phyloP scores from a whole-genome alignment of 2,888 invertebrate genomes.

The Diadegma fenestrale region DNA sequence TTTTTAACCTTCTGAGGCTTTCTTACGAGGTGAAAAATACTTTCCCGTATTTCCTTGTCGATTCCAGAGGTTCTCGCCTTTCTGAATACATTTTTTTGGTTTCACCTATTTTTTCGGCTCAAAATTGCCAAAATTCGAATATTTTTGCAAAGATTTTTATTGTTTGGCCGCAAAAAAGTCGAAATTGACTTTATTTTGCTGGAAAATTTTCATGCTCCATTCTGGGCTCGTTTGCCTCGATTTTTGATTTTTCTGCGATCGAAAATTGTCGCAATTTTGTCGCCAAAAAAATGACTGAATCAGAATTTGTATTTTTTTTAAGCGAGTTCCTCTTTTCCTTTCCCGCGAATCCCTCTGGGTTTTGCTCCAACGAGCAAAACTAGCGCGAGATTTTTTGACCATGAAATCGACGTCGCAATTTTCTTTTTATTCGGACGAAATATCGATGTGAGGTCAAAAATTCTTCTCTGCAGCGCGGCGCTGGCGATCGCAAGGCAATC shows the following conservation, averaged over 20 bases:
- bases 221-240: background rate
- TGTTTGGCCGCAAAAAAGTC: background rate
- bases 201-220: background rate
- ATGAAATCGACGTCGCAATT: background rate
- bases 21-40: constrained; percentile 19
- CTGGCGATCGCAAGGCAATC: constrained; percentile 74
- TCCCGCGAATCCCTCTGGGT: constrained; percentile 47
- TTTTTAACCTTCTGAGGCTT: too few species aligned
- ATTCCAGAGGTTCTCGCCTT: background rate
- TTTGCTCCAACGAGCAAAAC: too few species aligned
- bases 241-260: background rate
- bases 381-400: constrained; percentile 83
- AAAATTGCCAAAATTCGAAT: background rate
- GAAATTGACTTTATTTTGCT: background rate
- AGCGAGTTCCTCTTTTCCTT: constrained; percentile 5
- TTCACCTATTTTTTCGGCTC: constrained; percentile 2
- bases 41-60: background rate
- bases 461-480: constrained; percentile 79
- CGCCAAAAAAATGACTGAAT: background rate
- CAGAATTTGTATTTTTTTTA: constrained; percentile 24
- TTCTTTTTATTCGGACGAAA: background rate
- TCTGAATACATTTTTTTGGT: constrained; percentile 2
- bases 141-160: background rate
- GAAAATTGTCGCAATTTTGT: background rate
- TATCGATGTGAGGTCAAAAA: constrained; percentile 75